These are phyloP conservation scores for Baccha elongata DNA, from an alignment of 2,888 invertebrate genomes.

Conservation along the genomic window DNA sequence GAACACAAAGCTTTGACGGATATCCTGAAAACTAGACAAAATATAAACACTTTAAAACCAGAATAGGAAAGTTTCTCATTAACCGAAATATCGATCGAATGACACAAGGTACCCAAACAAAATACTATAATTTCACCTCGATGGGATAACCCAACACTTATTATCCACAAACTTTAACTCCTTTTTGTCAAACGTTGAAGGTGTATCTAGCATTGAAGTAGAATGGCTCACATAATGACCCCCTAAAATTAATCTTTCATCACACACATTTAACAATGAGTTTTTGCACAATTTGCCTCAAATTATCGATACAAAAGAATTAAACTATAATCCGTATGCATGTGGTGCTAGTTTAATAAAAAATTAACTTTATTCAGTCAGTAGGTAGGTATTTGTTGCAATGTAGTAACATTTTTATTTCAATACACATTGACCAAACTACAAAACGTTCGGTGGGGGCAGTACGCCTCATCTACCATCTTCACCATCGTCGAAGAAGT, in stretches of 20 bases:
- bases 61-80: too few relatives aligned
- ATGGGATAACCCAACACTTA: not conserved
- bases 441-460: too few relatives aligned
- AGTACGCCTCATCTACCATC: not conserved
- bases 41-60: too few relatives aligned
- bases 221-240: constrained; percentile 14
- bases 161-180: not conserved
- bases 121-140: too few relatives aligned
- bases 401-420: constrained; percentile 10
- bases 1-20: too few relatives aligned
- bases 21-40: too few relatives aligned
- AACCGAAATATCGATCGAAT: too few relatives aligned
- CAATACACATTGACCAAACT: not conserved
- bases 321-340: constrained; percentile 65
- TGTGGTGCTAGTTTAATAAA: constrained; percentile 28
- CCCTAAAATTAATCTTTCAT: constrained; percentile 42
- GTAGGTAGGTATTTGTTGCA: constrained; percentile 16
- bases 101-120: too few relatives aligned
- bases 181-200: not conserved
- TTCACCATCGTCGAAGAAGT: constrained; percentile 17
- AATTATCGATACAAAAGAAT: constrained; percentile 68
- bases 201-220: constrained; percentile 3
- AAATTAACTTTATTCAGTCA: constrained; percentile 37
- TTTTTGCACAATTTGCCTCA: constrained; percentile 60
- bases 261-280: constrained; percentile 20